Evolutionary conservation across 2,113 vertebrate species (phyloP).

Genomic region (Trichechus manatus): DNA sequence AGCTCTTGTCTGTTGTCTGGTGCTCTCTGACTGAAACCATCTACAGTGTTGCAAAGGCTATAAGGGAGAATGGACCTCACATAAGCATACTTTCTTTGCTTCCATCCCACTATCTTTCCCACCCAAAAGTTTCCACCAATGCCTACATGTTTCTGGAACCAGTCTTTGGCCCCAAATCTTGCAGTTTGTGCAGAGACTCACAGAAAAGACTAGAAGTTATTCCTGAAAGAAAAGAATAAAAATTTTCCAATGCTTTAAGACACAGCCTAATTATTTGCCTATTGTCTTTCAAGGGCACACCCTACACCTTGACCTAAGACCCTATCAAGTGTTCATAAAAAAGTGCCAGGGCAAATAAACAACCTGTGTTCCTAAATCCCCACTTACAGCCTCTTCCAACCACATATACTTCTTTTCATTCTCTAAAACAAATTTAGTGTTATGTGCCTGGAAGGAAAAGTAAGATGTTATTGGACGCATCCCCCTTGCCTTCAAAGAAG

Average conservation of each 20-base stretch:
- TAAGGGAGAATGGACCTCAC: not conserved
- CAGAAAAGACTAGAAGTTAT: not conserved
- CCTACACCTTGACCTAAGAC: not conserved
- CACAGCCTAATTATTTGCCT: not conserved
- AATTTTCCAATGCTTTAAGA: not conserved
- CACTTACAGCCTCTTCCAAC: not conserved
- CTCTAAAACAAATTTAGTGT: not conserved
- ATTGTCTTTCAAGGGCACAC: not conserved
- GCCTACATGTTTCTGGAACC: not conserved
- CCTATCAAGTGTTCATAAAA: not conserved
- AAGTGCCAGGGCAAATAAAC: not conserved
- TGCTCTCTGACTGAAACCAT: constrained; percentile 23
- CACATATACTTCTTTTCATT: not conserved
- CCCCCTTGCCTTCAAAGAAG: not conserved
- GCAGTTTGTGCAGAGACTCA: not conserved
- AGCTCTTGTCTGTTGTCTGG: constrained; percentile 29
- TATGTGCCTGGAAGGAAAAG: not conserved
- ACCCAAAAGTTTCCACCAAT: constrained; percentile 25
- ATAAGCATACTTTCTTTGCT: not conserved
- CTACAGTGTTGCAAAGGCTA: not conserved
- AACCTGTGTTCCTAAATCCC: not conserved
- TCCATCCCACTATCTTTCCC: not conserved
- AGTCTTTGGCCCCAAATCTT: not conserved
- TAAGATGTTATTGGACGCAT: not conserved
- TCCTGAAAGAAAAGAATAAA: not conserved